Evolutionary conservation across 2,797 vertebrate species (phyloP), one percentile per base, ranked within the genome.

Genomic region (Onychomys arenicola): DNA sequence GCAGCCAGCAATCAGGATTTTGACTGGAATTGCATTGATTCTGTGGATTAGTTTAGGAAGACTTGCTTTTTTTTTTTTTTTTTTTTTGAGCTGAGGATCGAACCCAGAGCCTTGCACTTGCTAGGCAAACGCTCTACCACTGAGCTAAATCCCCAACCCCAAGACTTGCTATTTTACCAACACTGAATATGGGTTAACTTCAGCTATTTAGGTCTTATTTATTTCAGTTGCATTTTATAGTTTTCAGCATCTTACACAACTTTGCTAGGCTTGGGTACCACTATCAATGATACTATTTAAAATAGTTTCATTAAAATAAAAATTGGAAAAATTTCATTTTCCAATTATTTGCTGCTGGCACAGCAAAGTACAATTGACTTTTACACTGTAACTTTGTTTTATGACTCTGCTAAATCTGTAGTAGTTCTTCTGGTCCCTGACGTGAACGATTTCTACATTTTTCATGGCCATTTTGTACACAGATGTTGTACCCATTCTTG

Each of bases 251-350:
- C 34, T 78, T 89, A 55, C 32, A 75, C 21, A 91, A 88, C n/a
- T 90, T 91, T 88, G 52, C 34, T 93, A 55, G 46, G 23, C 61
- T 86, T 85, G 13, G 65, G 52, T 69, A 29, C 16, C 63, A 46
- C 65, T 59, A 3, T 91, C 86, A 89, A 93, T 19, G 8, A 83
- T 80, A 77, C 89, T 89, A 76, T 32, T 97, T 93, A 61, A 52
- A 75, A 75, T 75, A 75, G 23, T 40, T 27, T 75, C 37, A 43
- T 43, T 75, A 75, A 75, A 75, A 75, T 75, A 43, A 75, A 75
- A 75, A 75, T 75, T 37, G 23, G 71, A 75, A 93, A 93, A 90
- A 78, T 52, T 87, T 92, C 55, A 59, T 91, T 96, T 96, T 90
- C 59, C 34, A 80, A 40, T 46, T 88, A 59, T 91, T 83, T 93